phyloP scores from a whole-genome alignment of 2,797 vertebrate species.

The Hafferia zeledoni region DNA sequence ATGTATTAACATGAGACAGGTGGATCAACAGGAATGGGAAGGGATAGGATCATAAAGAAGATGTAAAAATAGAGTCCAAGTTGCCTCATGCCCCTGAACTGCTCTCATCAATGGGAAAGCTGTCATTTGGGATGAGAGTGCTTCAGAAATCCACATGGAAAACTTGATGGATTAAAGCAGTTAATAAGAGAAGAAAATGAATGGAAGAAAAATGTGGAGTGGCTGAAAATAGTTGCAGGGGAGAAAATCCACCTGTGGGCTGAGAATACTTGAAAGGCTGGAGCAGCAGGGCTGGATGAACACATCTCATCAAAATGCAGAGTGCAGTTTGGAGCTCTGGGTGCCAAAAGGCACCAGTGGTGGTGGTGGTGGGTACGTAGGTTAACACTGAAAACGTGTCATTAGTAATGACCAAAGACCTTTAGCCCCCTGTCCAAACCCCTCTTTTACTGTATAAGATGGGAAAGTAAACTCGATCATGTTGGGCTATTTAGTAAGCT shows the following conservation, averaged over 20 bases:
- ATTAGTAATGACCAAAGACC: slow-evolving; percentile 78
- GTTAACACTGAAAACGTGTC: slow-evolving; percentile 77
- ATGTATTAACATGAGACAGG: not conserved
- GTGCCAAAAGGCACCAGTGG: not conserved
- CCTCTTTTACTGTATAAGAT: slow-evolving; percentile 75
- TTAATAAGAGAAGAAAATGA: not conserved
- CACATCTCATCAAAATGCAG: not conserved
- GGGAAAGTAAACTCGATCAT: slow-evolving; percentile 78
- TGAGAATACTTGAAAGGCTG: not conserved
- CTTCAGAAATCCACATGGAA: not conserved
- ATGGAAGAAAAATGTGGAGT: not conserved
- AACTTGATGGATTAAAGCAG: not conserved
- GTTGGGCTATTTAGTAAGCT: slow-evolving; percentile 89
- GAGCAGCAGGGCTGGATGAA: not conserved
- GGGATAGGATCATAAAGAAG: not conserved
- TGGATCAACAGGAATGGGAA: not conserved
- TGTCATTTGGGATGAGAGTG: not conserved
- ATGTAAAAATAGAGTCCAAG: not conserved
- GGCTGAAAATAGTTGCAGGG: not conserved
- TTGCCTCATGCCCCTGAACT: not conserved
- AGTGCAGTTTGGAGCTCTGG: not conserved
- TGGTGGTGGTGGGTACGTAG: slow-evolving; percentile 53
- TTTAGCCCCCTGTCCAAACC: slow-evolving; percentile 79
- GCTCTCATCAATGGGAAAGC: not conserved
- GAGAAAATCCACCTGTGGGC: not conserved